Evolutionary conservation across 2,797 vertebrate species (phyloP), one percentile per base, ranked within the genome.

Genomic region (Cottoperca gobio): DNA sequence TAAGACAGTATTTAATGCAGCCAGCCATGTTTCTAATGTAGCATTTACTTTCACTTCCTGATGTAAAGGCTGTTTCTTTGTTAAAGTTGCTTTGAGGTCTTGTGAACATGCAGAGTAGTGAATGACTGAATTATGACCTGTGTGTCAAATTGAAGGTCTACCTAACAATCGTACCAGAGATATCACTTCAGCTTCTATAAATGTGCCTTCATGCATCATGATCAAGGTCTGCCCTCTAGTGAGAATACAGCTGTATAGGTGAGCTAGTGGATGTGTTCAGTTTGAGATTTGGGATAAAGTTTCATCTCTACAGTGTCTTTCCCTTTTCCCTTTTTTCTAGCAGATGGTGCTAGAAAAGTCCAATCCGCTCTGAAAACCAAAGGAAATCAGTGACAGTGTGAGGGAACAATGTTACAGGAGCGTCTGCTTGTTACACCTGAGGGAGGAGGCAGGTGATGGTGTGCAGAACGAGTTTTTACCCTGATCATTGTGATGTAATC

Each of bases 141-240:
- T 33, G 24, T 26, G 24, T 45, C 5, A 45, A 45, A 48, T 3
- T 39, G 16, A 61, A 43, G 26, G 6, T 61, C 26, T 43, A 39
- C 9, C n/a, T 43, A n/a, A 43, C 28, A 19, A 0, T 42, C 23
- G 23, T 23, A 52, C 11, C 26, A 9, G 28, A 24, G 0, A 57
- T 6, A 21, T 17, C 10, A 42, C 3, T 3, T 17, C 55, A 53
- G 4, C 8, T 23, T 8, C 0, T 37, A 4, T 23, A 16, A 26
- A 39, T 11, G 2, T 26, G 9, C 13, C 9, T 43, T n/a, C 5
- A 17, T 12, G 16, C 31, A 79, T 12, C 35, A 46, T 73, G 61
- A 69, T 59, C 3, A 19, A 33, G 16, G 40, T 55, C 70, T 80
- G 74, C 79, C 79, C 69, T 68, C 79, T 86, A 72, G 79, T 81